A percentile compares a stretch with the other conserved stretches of the same genome.
Conservation (phyloP, 2,888 invertebrate species). For the Hypomecis punctinalis region DNA sequence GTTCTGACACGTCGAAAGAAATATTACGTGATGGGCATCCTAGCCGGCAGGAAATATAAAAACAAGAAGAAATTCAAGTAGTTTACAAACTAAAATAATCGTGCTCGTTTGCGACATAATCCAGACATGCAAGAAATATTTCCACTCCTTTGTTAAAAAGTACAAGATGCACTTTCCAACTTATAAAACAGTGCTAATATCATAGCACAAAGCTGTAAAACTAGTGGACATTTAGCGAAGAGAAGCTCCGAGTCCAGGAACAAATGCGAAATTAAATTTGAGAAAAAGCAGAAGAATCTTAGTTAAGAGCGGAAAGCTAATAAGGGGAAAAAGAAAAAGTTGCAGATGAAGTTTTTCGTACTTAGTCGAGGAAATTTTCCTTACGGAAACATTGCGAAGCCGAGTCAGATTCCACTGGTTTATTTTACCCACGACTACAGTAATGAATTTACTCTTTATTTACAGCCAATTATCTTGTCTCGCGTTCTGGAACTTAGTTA, state of each 20-base stretch:
- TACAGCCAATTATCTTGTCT: conserved; percentile 30
- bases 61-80: background rate
- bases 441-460: conserved; percentile 63
- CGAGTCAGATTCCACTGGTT: conserved; percentile 61
- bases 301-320: conserved; percentile 72
- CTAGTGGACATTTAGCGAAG: conserved; percentile 49
- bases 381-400: conserved; percentile 69
- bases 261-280: conserved; percentile 65
- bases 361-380: conserved; percentile 68
- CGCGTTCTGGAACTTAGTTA: background rate
- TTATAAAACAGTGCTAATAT: conserved; percentile 40
- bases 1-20: too few species aligned
- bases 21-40: too few species aligned
- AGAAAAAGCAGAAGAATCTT: conserved; percentile 65
- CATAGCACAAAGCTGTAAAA: conserved; percentile 44
- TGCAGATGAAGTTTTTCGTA: conserved; percentile 71
- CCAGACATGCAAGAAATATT: conserved; percentile 21
- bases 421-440: conserved; percentile 56
- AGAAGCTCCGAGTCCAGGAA: conserved; percentile 52
- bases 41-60: too few species aligned
- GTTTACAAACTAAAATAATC: conserved; percentile 2
- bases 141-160: conserved; percentile 23
- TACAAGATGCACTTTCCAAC: conserved; percentile 22
- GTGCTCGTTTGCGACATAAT: conserved; percentile 6
- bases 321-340: conserved; percentile 69